phyloP scores from a whole-genome alignment of 2,888 invertebrate genomes.

The Colletes collaris region DNA sequence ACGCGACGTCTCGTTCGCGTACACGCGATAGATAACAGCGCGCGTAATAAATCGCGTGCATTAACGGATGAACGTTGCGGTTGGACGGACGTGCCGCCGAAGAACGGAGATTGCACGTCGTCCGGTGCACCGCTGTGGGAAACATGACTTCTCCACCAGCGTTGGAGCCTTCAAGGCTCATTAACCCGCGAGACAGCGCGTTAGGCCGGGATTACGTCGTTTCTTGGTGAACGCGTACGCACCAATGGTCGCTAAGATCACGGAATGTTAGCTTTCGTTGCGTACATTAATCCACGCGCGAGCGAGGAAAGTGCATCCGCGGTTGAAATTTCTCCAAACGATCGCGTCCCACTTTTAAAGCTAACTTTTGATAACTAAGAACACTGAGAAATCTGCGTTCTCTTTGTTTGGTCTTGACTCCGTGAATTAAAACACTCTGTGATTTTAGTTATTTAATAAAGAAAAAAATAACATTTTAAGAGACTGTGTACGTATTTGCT shows the following conservation, averaged over 20 bases:
- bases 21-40: conserved; percentile 1
- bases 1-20: neutral
- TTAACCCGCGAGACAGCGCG: conserved; percentile 65
- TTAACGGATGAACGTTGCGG: conserved; percentile 37
- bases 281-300: conserved; percentile 1
- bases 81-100: conserved; percentile 19
- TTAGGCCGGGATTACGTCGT: conserved; percentile 53
- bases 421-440: too few species aligned
- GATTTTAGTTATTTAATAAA: too few species aligned
- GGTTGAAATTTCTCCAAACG: too few species aligned
- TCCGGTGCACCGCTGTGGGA: conserved; percentile 65
- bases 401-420: too few species aligned
- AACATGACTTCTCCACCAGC: conserved; percentile 46
- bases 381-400: too few species aligned
- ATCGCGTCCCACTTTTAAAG: too few species aligned
- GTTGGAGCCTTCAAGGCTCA: conserved; percentile 61
- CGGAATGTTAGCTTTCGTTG: conserved; percentile 5
- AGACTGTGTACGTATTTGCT: too few species aligned
- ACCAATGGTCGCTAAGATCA: neutral
- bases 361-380: too few species aligned
- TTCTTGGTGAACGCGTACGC: conserved; percentile 40
- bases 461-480: too few species aligned
- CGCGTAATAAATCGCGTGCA: conserved; percentile 50
- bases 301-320: neutral
- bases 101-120: conserved; percentile 35